Base-by-base conservation (phyloP, 2,113 vertebrate species). In the Alligator sinensis region DNA sequence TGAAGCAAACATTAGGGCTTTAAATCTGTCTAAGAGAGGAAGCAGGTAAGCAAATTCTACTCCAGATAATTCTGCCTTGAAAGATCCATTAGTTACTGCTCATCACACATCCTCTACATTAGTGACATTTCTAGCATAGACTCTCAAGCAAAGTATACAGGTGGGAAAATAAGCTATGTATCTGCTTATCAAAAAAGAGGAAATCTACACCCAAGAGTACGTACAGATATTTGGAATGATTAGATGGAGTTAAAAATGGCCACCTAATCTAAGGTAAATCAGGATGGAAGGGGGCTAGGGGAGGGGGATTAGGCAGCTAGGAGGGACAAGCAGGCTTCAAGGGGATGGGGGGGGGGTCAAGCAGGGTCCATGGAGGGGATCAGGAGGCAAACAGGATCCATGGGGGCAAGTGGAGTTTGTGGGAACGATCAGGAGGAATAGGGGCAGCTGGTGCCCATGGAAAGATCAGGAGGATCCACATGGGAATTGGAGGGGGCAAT, bases 41-140 rank as follows among this genome's bases (percentile, higher is more conserved):
- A 77, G 77, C 17, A 30, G 58, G 92, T 57, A 72, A 54, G 38
- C 64, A 38, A 80, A 14, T 64, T 96, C 38, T 57, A 34, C 64
- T 94, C 85, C 88, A 90, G 91, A 92, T 95, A 95, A 92, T 92
- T 92, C 82, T 92, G 76, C 54, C 79, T 82, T 93, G 82, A 61
- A 95, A 88, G 93, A 91, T 81, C 90, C 86, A 87, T 92, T 90
- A 72, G 85, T 82, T 90, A 88, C 88, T 82, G 87, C 82, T 95
- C 72, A 90, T 81, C 93, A 76, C 68, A 74, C 85, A 72, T 61
- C 76, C 79, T 83, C 72, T 84, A 70, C 70, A 5, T 89, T 77
- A 88, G 82, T 89, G 93, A 94, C 87, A 87, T 92, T 78, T n/a
- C 64, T 19, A 79, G 58, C 57, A 66, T 58, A 70, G 81, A 61